Percentiles rank a stretch among this genome's conserved stretches.
These are phyloP conservation scores for Smutsia temminckii DNA, from an alignment of 2,797 vertebrate species.

Conservation along the genomic window DNA sequence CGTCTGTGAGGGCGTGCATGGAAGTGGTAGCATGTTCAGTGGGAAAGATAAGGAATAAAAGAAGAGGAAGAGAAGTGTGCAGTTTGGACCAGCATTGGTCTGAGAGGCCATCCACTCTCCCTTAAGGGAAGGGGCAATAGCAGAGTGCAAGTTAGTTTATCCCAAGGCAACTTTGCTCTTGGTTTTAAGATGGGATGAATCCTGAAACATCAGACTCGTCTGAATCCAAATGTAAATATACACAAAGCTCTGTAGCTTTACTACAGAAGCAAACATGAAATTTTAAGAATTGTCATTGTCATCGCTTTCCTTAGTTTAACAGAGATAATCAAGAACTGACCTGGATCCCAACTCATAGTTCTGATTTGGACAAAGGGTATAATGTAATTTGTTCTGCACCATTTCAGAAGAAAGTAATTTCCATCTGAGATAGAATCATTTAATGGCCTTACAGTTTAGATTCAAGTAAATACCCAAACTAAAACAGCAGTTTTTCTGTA, in stretches of 20 bases:
- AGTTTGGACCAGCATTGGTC: not conserved
- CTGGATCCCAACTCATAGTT: not conserved
- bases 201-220: not conserved
- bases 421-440: not conserved
- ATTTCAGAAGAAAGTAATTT: constrained; percentile 7
- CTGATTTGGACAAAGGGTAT: not conserved
- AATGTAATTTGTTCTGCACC: not conserved
- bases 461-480: not conserved
- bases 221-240: not conserved
- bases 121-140: not conserved
- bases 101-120: not conserved
- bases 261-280: not conserved
- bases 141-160: too few species aligned
- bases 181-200: not conserved
- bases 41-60: not conserved
- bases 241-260: not conserved
- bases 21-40: not conserved
- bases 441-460: not conserved
- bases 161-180: not conserved
- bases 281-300: not conserved
- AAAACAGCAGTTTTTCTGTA: not conserved
- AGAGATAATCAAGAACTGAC: not conserved
- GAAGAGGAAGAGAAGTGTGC: not conserved
- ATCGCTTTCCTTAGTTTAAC: not conserved
- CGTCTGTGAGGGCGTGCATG: fast-evolving